Evolutionary conservation across 2,888 invertebrate species (phyloP).

Genomic region (Tridacna crocea): DNA sequence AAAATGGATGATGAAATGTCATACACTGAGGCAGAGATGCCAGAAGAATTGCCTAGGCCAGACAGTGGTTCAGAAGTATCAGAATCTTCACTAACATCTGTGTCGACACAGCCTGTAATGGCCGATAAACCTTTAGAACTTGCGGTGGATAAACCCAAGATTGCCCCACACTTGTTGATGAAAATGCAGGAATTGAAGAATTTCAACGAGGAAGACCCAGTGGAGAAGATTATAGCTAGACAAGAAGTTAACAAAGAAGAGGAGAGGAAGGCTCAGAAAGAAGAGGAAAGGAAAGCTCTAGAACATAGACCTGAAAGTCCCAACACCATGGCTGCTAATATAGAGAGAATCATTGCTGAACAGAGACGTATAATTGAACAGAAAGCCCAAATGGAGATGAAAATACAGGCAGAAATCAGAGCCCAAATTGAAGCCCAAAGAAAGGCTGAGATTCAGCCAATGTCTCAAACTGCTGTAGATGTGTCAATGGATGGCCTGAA

Average conservation of each 20-base stretch:
- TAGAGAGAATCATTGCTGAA: constrained; percentile 53
- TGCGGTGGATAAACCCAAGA: background rate
- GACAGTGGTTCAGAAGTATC: constrained; percentile 32
- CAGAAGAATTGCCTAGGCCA: constrained; percentile 37
- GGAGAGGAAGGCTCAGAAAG: constrained; percentile 1
- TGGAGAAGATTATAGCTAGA: background rate
- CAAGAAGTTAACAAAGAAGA: background rate
- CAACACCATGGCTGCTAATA: constrained; percentile 44
- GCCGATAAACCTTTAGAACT: background rate
- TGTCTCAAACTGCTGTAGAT: constrained; percentile 37
- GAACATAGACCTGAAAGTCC: constrained; percentile 35
- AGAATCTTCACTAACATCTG: constrained; percentile 22
- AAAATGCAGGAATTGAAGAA: constrained; percentile 31
- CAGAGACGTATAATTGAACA: constrained; percentile 62
- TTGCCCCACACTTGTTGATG: constrained; percentile 51
- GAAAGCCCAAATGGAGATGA: constrained; percentile 57
- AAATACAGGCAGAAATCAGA: constrained; percentile 57
- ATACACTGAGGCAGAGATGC: constrained; percentile 49
- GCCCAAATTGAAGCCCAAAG: constrained; percentile 57
- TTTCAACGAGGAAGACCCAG: constrained; percentile 23
- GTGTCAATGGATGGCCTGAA: constrained; percentile 34
- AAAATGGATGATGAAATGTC: constrained; percentile 59
- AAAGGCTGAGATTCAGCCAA: constrained; percentile 28
- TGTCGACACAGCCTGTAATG: constrained; percentile 5
- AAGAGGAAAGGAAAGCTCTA: background rate